Conservation (phyloP, 2,888 invertebrate species). For the Abrostola tripartita region DNA sequence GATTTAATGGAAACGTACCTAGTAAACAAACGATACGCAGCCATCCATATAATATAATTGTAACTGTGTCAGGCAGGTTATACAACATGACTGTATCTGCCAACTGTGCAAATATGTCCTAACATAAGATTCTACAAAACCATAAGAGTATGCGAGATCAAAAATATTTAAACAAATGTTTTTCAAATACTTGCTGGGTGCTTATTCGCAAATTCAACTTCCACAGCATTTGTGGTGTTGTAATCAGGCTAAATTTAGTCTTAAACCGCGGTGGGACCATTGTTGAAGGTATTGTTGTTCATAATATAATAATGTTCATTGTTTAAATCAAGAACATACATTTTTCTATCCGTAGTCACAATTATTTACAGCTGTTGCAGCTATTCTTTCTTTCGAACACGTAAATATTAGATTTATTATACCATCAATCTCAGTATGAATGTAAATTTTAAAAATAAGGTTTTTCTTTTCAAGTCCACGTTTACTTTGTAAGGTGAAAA, state of each 20-base stretch:
- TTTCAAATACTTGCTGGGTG: constrained; percentile 50
- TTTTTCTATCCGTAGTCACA: constrained; percentile 2
- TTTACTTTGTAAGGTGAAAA: constrained; percentile 53
- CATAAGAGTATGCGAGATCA: constrained; percentile 31
- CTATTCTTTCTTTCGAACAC: background rate
- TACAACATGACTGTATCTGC: constrained; percentile 69
- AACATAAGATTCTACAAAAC: constrained; percentile 40
- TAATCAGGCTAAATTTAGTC: constrained; percentile 32
- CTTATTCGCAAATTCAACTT: constrained; percentile 24
- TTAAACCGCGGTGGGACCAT: constrained; percentile 14
- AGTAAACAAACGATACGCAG: constrained; percentile 28
- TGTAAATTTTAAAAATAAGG: constrained; percentile 19
- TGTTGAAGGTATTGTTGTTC: constrained; percentile 14
- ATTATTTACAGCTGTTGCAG: constrained; percentile 21
- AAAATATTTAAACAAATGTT: constrained; percentile 67
- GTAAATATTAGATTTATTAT: background rate
- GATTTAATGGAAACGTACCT: constrained; percentile 24
- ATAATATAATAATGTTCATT: constrained; percentile 26
- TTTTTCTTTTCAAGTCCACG: constrained; percentile 7
- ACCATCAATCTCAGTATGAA: constrained; percentile 6
- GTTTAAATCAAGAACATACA: constrained; percentile 14
- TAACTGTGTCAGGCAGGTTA: constrained; percentile 75
- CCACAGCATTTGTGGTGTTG: constrained; percentile 8
- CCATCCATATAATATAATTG: constrained; percentile 48
- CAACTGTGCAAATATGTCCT: constrained; percentile 68